phyloP scores from a whole-genome alignment of 2,888 invertebrate species.

The Apamea monoglypha region DNA sequence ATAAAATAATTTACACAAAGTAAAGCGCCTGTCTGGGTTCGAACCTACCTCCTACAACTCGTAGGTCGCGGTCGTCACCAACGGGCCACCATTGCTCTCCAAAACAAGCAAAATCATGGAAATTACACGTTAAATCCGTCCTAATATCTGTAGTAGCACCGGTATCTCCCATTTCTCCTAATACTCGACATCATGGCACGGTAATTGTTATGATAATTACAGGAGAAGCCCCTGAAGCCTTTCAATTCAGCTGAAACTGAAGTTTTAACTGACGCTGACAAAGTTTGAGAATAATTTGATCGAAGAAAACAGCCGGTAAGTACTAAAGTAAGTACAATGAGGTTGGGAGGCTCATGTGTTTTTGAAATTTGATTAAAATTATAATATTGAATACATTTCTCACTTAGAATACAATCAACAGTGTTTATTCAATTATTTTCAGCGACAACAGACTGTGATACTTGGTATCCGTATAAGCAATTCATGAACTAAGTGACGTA shows the following conservation, averaged over 20 bases:
- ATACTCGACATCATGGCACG: slow-evolving; percentile 21
- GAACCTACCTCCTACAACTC: too few species aligned
- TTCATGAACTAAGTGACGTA: not conserved
- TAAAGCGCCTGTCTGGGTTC: too few species aligned
- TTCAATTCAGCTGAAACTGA: slow-evolving; percentile 32
- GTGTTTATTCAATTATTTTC: not conserved
- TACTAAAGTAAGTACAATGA: not conserved
- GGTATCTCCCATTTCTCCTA: slow-evolving; percentile 8
- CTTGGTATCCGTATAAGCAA: not conserved
- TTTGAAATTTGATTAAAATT: slow-evolving; percentile 7
- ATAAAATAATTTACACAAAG: too few species aligned
- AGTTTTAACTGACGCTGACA: slow-evolving; percentile 34
- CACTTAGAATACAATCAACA: not conserved
- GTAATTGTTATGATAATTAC: slow-evolving; percentile 62
- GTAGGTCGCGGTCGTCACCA: too few species aligned
- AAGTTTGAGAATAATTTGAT: slow-evolving; percentile 36
- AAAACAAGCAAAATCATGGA: slow-evolving; percentile 20
- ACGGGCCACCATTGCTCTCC: too few species aligned
- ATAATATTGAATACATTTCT: slow-evolving; percentile 2
- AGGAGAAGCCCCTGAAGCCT: slow-evolving; percentile 23
- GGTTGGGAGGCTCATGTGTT: not conserved
- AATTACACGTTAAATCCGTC: slow-evolving; percentile 22
- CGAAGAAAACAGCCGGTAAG: slow-evolving; percentile 18
- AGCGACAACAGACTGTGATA: too few species aligned
- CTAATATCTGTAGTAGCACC: slow-evolving; percentile 14